phyloP scores from a whole-genome alignment of 2,797 vertebrate species.

The Pelochelys cantorii region DNA sequence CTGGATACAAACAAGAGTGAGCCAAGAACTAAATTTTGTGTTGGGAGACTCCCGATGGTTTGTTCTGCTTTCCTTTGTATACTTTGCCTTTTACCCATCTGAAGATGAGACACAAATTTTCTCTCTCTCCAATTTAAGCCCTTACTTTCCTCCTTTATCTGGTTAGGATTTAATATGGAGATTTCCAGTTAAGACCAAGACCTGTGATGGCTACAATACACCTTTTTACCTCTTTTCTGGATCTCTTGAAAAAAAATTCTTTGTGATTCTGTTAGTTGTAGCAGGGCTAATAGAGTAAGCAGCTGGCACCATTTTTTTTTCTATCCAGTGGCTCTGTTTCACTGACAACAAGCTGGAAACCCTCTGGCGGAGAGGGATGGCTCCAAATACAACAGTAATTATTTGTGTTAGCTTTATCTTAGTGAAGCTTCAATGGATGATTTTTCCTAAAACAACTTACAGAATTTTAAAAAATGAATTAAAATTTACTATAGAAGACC shows the following conservation, averaged over 20 bases:
- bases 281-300: not conserved
- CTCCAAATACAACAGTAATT: conserved; percentile 62
- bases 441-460: conserved; percentile 62
- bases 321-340: not conserved
- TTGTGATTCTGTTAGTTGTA: not conserved
- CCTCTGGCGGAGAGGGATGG: conserved; percentile 20
- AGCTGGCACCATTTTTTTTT: conserved; percentile 56
- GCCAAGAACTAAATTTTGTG: not conserved
- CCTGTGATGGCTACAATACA: not conserved
- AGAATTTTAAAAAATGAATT: conserved; percentile 70
- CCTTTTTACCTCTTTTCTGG: not conserved
- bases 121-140: not conserved
- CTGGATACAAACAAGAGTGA: not conserved
- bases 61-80: not conserved
- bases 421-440: conserved; percentile 65
- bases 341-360: conserved; percentile 17
- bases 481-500: conserved; percentile 66
- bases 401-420: conserved; percentile 65
- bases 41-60: not conserved
- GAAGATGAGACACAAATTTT: not conserved
- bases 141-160: not conserved
- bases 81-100: not conserved
- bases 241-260: too few relatives aligned
- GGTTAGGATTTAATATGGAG: not conserved
- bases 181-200: not conserved